Conservation (phyloP, 2,113 vertebrate genomes). For the Petromus typicus region DNA sequence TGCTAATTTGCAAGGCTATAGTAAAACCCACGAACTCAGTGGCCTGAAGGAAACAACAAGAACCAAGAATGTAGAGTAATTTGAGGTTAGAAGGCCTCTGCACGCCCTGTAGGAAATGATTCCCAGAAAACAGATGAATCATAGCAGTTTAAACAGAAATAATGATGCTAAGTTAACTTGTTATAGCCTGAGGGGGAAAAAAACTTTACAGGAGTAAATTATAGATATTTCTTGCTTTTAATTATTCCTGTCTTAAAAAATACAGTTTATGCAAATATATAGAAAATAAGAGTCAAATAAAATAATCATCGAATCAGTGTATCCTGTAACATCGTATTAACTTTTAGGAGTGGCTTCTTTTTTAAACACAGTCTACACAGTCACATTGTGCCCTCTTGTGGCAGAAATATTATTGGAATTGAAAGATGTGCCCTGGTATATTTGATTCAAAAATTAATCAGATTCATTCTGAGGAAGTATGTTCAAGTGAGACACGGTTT, state of each 20-base stretch:
- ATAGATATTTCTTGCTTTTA: constrained; percentile 24
- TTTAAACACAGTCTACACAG: not conserved
- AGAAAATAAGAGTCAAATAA: constrained; percentile 47
- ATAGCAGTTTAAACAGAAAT: constrained; percentile 61
- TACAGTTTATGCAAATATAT: constrained; percentile 46
- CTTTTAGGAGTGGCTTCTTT: not conserved
- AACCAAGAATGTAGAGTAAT: constrained; percentile 66
- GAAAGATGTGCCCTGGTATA: not conserved
- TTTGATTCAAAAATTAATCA: not conserved
- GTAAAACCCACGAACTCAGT: constrained; percentile 74
- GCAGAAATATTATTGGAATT: not conserved
- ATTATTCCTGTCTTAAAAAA: constrained; percentile 53
- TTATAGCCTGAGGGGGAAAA: not conserved
- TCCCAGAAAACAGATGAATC: constrained; percentile 72
- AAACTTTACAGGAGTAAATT: not conserved
- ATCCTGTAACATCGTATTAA: not conserved
- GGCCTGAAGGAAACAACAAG: constrained; percentile 61
- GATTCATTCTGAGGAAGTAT: not conserved
- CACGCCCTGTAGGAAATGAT: constrained; percentile 67
- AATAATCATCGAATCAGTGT: not conserved
- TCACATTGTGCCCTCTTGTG: constrained; percentile 64
- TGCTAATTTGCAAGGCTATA: constrained; percentile 79
- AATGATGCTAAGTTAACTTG: constrained; percentile 54
- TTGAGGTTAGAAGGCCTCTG: constrained; percentile 61
- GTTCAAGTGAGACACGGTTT: not conserved